Percentiles rank a stretch among this genome's conserved stretches.
These are phyloP conservation scores for Leuciscus waleckii DNA, from an alignment of 2,797 vertebrate species.

Conservation along the genomic window DNA sequence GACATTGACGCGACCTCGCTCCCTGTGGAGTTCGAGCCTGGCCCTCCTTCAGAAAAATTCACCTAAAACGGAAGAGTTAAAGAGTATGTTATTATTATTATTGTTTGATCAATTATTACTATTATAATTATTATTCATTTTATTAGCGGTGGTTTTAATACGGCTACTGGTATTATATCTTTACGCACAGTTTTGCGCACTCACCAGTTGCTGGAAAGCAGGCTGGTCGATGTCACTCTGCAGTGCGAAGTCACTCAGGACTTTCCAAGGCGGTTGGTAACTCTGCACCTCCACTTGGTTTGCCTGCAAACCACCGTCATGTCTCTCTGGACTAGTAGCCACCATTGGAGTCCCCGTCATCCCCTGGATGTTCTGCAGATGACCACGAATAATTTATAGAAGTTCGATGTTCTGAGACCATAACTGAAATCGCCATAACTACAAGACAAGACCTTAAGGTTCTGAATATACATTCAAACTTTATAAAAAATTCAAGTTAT, in stretches of 20 bases:
- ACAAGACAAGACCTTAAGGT: too few relatives aligned
- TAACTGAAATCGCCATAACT: not conserved
- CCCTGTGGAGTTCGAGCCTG: slow-evolving; percentile 96
- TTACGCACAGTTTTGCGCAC: slow-evolving; percentile 52
- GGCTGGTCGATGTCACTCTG: slow-evolving; percentile 97
- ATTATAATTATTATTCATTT: not conserved
- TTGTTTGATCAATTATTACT: slow-evolving; percentile 7
- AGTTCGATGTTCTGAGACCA: not conserved
- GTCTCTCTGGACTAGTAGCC: slow-evolving; percentile 93
- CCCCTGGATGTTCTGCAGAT: slow-evolving; percentile 90
- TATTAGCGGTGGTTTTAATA: not conserved
- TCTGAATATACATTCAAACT: not conserved
- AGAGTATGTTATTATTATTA: not conserved
- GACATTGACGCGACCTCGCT: slow-evolving; percentile 99
- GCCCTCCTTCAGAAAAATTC: slow-evolving; percentile 97
- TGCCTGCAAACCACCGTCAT: slow-evolving; percentile 90
- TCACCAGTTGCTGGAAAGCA: slow-evolving; percentile 95
- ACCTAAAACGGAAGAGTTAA: slow-evolving; percentile 77
- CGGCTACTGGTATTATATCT: not conserved
- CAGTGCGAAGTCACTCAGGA: slow-evolving; percentile 93
- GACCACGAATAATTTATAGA: slow-evolving; percentile 10
- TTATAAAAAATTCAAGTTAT: not conserved
- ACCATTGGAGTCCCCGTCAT: slow-evolving; percentile 95
- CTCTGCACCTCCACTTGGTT: slow-evolving; percentile 95
- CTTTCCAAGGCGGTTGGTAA: slow-evolving; percentile 96